phyloP scores from a whole-genome alignment of 1,140 invertebrate species.

The Colletes latitarsis region DNA sequence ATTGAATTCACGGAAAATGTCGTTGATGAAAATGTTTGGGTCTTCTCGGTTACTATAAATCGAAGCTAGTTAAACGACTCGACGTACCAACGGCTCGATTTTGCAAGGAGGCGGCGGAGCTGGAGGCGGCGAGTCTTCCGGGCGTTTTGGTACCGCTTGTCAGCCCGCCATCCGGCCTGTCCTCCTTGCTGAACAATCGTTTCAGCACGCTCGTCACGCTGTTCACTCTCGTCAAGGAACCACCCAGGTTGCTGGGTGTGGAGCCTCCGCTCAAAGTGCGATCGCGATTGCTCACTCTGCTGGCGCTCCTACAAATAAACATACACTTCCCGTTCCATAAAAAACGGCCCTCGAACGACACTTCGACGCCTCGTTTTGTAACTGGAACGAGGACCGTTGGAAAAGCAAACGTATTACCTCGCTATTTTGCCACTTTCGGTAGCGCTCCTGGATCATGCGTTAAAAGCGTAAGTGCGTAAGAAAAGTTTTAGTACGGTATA shows the following conservation, averaged over 20 bases:
- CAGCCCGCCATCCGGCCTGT: constrained; percentile 76
- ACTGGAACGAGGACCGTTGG: neutral
- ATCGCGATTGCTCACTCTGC: constrained; percentile 75
- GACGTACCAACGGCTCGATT: constrained; percentile 69
- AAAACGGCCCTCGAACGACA: neutral
- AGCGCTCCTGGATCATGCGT: constrained; percentile 12
- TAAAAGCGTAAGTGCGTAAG: neutral
- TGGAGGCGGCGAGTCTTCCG: constrained; percentile 70
- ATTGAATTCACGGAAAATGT: neutral
- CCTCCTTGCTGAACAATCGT: constrained; percentile 88
- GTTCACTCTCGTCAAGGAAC: constrained; percentile 86
- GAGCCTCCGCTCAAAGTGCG: constrained; percentile 74
- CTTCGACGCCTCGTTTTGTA: neutral
- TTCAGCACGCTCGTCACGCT: constrained; percentile 88
- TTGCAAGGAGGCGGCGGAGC: constrained; percentile 73
- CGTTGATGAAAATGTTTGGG: too few relatives aligned
- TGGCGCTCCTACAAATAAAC: constrained; percentile 70
- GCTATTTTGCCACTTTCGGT: constrained; percentile 19
- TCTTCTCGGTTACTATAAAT: too few relatives aligned
- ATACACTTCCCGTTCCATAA: neutral
- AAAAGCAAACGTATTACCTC: constrained; percentile 22
- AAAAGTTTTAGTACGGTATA: neutral
- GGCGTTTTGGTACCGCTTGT: constrained; percentile 68
- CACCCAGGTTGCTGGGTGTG: constrained; percentile 76
- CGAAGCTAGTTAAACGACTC: too few relatives aligned